Evolutionary conservation across 92 coral and sea anemone genomes (phyloP), one percentile per base, ranked within the genome.

Genomic region (Montipora capitata): DNA sequence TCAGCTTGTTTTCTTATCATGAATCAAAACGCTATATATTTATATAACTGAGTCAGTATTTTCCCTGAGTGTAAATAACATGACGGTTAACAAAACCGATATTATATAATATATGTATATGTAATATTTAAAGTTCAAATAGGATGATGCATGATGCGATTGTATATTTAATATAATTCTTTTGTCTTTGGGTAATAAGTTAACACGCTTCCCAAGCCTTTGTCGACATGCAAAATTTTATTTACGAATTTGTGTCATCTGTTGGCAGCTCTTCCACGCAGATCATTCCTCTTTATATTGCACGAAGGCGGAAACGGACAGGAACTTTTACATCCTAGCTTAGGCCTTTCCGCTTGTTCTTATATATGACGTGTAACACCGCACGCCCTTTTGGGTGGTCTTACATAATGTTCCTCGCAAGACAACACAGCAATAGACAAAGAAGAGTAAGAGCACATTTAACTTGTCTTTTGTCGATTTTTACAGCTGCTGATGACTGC

Each of bases 351-450:
- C 52, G 52, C 7, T 48, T 48, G 7, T 48, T 48, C 52, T 49
- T 5, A 42, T 15, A 15, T 35, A 40, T 41, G 13, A 0, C 64
- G 10, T 35, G 4, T 61, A 40, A 35, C 14, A 39, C 3, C 20
- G 14, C 27, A 51, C 2, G 59, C 51, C 11, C 68, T 80, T 49
- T 1, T 10, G 59, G 20, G 35, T 68, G 16, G 15, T 68, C 68
- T 69, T 40, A 81, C 35, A 69, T 15, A 54, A 81, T n/a, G 68
- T 81, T 27, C 54, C 64, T 81, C n/a, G 35, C 52, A 10, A 68
- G 54, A 39, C 40, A 40, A 35, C 76, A 59, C 16, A 68, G 77
- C 63, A 81, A 62, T 14, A 59, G 45, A 13, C 48, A 13, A 44
- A 67, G 52, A 4, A 69, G 77, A 7, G 76, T 67, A 49, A 17